Base-by-base conservation (phyloP, 2,888 invertebrate species). In the Acleris sparsana region DNA sequence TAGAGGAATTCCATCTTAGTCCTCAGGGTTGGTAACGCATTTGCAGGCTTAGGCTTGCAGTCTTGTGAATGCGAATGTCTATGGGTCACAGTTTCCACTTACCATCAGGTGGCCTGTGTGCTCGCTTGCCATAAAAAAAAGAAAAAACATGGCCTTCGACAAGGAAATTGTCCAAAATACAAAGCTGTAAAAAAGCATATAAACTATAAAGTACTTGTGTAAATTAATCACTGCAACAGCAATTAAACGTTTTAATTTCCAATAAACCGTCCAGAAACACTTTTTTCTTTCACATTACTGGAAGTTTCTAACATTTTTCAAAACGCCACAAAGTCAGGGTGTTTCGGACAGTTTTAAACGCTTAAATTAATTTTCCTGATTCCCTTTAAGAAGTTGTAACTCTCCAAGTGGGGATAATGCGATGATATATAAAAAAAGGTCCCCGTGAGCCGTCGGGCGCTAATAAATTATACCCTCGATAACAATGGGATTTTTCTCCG, bases 401-500 rank as follows among this genome's bases (percentile, higher is more conserved):
- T 91, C 87, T 80, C 89, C 83, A 83, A 88, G 90, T 88, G 87
- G 90, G 92, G 90, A 92, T 92, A 92, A 92, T 92, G 89, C 92
- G 92, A 92, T 92, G 92, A 92, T 92, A 92, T 92, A 92, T 92
- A 92, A 92, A 92, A 91, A 92, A 92, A 92, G 91, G 91, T 87
- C 88, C 87, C 90, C 81, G 84, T 85, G 88, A 86, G 87, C 85
- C 86, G 74, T 78, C 13, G 78, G 80, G 85, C 90, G 88, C 88
- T 92, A 92, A 93, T 93, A 93, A 93, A 93, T 93, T 93, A 93
- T 87, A 85, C 89, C 89, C 91, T 88, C 89, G 93, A 93, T 93
- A 93, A 93, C 93, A 93, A 93, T 92, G 88, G 93, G 92, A 87
- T 92, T 93, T 93, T 93, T 89, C 81, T 77, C 75, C 78, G 85